Conservation (phyloP, 2,113 vertebrate species). For the Leptobrachium ailaonicum region DNA sequence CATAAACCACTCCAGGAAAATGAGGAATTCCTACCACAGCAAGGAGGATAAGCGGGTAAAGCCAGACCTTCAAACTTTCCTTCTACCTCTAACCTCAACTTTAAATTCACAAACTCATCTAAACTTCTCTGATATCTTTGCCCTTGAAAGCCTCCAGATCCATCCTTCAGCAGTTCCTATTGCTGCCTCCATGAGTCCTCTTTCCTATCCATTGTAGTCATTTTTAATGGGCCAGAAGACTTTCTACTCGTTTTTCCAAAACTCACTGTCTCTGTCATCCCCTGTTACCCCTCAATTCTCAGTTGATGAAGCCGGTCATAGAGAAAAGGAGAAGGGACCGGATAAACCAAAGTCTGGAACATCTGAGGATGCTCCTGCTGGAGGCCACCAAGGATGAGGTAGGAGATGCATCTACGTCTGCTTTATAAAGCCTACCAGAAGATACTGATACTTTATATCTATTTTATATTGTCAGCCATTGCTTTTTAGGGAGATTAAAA, state of each 20-base stretch:
- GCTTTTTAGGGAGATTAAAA: no score
- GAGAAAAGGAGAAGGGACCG: conserved; percentile 66
- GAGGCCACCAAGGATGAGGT: conserved; percentile 64
- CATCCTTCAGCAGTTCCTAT: background rate
- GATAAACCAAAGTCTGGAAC: conserved; percentile 65
- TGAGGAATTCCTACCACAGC: conserved; percentile 31
- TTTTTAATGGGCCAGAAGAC: no score
- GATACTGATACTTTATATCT: no score
- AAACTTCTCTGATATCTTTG: background rate
- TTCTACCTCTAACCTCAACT: no score
- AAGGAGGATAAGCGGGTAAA: conserved; percentile 37
- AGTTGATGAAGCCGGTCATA: conserved; percentile 67
- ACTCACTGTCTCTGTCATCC: background rate
- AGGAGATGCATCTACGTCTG: conserved; percentile 7
- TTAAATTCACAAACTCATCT: background rate
- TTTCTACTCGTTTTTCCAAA: background rate
- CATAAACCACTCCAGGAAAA: background rate
- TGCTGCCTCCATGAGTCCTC: background rate
- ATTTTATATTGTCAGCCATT: no score
- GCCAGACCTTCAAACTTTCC: background rate
- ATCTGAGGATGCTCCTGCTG: conserved; percentile 58
- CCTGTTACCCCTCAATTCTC: background rate
- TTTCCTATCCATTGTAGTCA: no score
- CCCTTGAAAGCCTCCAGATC: no score
- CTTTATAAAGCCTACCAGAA: no score